Evolutionary conservation across 1,140 invertebrate genomes (phyloP).

Genomic region (Battus philenor): DNA sequence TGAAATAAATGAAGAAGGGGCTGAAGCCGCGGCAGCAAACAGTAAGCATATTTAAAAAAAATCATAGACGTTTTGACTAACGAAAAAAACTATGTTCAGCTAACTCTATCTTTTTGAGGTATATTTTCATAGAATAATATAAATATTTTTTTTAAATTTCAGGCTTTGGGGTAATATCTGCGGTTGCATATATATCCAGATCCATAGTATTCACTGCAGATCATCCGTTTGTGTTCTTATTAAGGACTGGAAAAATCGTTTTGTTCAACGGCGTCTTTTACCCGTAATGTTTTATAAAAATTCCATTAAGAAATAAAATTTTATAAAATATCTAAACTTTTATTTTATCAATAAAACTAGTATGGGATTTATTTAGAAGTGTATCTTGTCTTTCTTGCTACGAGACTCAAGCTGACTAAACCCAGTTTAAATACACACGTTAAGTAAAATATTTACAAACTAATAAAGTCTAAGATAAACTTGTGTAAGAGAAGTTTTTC

Average conservation of each 20-base stretch:
- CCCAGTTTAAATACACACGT: too few species aligned
- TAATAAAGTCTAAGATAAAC: too few species aligned
- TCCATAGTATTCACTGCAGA: conserved; percentile 17
- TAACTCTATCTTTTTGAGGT: background rate
- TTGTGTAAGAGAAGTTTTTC: too few species aligned
- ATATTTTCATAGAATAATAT: background rate
- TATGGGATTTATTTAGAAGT: too few species aligned
- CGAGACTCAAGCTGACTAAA: too few species aligned
- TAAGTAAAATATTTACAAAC: too few species aligned
- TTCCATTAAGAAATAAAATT: too few species aligned
- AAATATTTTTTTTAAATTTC: conserved; percentile 17
- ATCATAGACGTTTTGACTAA: background rate
- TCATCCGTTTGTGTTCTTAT: conserved; percentile 24
- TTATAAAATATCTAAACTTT: too few species aligned
- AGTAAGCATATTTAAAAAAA: conserved; percentile 47
- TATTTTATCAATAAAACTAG: too few species aligned
- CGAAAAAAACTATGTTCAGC: background rate
- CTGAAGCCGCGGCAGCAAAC: conserved; percentile 56
- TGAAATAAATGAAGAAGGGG: conserved; percentile 19
- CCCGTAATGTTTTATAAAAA: too few species aligned
- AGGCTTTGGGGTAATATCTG: conserved; percentile 18
- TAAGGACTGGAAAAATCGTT: conserved; percentile 14
- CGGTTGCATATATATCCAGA: conserved; percentile 11
- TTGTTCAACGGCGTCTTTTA: conserved; percentile 19
- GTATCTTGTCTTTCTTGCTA: too few species aligned